Evolutionary conservation across 1,140 invertebrate species (phyloP), one percentile per base, ranked within the genome.

Genomic region (Monomorium pharaonis): DNA sequence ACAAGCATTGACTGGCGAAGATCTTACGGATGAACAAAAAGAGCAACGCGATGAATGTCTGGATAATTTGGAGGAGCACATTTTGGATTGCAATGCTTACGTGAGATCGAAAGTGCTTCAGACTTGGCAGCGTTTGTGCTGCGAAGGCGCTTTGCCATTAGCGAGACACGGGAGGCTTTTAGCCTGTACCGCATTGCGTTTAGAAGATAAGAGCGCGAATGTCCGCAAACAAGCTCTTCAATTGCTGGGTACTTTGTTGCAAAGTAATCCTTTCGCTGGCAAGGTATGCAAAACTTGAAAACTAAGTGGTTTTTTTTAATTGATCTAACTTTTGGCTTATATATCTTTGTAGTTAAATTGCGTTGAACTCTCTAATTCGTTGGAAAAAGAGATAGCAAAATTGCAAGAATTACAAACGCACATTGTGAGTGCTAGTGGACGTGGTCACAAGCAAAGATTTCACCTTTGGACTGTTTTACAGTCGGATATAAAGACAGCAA

Each of bases 71-170:
- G 95, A 97, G 91, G 97, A 98, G n/a, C 98, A 98, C 92, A 96
- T 98, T 62, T 96, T 97, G 87, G 98, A 99, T 93, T 91, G 96
- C 1, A 97, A 98, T 90, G 97, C 98, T 4, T 98, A 98, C 92
- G 98, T 98, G 1, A 95, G 98, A 75, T 97, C 97, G 60, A 98
- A 97, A 94, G 97, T 97, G 3, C 94, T 98, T 27, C 97, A 98
- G 90, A 96, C 97, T 69, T 98, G 97, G 97, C 96, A 96, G 88
- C 95, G 95, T 27, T 94, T 98, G 37, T 97, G 97, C 76, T 95
- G 96, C 56, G 96, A 97, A 88, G 96, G 97, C 89, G 97, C 97
- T 72, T 95, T 98, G 27, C 98, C 98, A 0, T 93, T 98, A 37
- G 94, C 93, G 1, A 94, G 96, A 76, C 96, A 97, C 87, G 96